These are phyloP conservation scores for Ceramica pisi DNA, from an alignment of 2,888 invertebrate species.

Conservation along the genomic window DNA sequence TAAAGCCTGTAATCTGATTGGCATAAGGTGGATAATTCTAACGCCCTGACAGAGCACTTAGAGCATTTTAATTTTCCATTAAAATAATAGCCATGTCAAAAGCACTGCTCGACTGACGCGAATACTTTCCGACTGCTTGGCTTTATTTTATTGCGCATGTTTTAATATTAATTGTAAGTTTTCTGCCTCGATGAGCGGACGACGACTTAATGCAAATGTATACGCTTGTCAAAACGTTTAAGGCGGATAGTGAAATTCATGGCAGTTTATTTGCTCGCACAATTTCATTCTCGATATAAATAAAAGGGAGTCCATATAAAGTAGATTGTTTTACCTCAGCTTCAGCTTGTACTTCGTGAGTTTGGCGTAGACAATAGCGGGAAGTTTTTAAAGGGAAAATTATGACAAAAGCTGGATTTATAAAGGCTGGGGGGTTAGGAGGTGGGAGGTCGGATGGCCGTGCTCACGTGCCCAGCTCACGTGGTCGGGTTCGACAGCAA, in stretches of 20 bases:
- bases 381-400: slow-evolving; percentile 68
- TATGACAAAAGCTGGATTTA: slow-evolving; percentile 64
- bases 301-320: slow-evolving; percentile 67
- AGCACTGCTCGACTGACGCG: slow-evolving; percentile 84
- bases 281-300: slow-evolving; percentile 66
- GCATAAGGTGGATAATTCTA: slow-evolving; percentile 60
- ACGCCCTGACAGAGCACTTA: slow-evolving; percentile 54
- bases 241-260: slow-evolving; percentile 72
- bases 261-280: slow-evolving; percentile 69
- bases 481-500: slow-evolving; percentile 44
- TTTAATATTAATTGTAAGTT: slow-evolving; percentile 90
- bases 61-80: slow-evolving; percentile 64
- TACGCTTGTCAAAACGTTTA: slow-evolving; percentile 83
- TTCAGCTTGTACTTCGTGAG: slow-evolving; percentile 60
- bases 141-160: slow-evolving; percentile 89
- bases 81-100: slow-evolving; percentile 88
- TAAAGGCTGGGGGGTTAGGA: slow-evolving; percentile 45
- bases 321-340: slow-evolving; percentile 67
- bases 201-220: slow-evolving; percentile 81
- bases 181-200: slow-evolving; percentile 79
- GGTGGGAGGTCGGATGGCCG: slow-evolving; percentile 28
- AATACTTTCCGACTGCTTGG: slow-evolving; percentile 88
- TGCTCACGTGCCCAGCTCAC: slow-evolving; percentile 62
- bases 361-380: slow-evolving; percentile 62
- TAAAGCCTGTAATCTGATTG: slow-evolving; percentile 42